Conservation (phyloP, 2,797 vertebrate species). For the Tachyglossus aculeatus region DNA sequence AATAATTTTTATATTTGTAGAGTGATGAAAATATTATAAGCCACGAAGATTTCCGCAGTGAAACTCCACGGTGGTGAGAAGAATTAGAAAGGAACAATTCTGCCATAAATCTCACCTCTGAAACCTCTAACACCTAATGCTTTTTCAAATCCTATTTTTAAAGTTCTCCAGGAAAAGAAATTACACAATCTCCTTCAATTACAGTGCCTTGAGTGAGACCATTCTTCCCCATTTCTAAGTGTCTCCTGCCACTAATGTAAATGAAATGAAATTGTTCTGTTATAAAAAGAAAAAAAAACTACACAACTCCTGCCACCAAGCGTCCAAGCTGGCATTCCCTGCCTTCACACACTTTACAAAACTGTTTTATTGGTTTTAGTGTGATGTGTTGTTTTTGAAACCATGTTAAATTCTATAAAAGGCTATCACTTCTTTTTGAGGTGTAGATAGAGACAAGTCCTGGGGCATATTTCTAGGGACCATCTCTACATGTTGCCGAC, state of each 20-base stretch:
- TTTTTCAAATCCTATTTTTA: too few species aligned
- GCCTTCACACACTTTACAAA: neutral
- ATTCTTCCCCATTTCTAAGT: neutral
- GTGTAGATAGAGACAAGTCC: neutral
- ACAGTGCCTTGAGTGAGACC: neutral
- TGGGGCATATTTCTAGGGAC: neutral
- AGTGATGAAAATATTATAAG: too few species aligned
- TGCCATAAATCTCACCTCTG: too few species aligned
- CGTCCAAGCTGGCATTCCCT: neutral
- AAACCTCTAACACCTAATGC: too few species aligned
- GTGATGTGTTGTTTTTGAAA: neutral
- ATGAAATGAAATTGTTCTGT: neutral
- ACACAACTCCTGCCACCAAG: neutral
- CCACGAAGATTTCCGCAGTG: too few species aligned
- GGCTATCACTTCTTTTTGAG: neutral
- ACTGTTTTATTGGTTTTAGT: neutral
- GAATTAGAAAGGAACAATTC: too few species aligned
- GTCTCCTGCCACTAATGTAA: neutral
- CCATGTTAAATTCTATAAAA: neutral
- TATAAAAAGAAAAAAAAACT: neutral
- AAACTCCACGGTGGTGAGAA: too few species aligned
- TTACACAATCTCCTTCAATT: neutral
- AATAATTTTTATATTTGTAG: too few species aligned
- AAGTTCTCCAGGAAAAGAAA: too few species aligned
- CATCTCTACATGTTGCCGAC: too few species aligned